These are phyloP conservation scores for Ancistrus triradiatus DNA, from an alignment of 2,113 vertebrate genomes.

Conservation along the genomic window DNA sequence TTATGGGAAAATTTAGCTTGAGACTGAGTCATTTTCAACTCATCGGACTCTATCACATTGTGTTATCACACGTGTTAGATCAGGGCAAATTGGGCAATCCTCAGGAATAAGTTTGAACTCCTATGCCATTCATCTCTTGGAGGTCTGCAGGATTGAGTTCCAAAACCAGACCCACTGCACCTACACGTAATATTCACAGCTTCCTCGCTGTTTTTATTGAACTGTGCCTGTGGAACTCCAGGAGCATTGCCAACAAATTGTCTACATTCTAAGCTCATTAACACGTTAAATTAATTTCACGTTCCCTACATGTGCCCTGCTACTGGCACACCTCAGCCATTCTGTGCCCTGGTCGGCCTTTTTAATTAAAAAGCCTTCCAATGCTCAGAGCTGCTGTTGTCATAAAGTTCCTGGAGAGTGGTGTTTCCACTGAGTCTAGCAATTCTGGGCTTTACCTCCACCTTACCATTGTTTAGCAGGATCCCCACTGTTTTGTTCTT, in stretches of 20 bases:
- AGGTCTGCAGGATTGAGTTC: too few relatives aligned
- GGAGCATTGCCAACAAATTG: neutral
- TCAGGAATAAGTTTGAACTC: neutral
- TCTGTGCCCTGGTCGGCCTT: neutral
- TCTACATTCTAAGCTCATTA: neutral
- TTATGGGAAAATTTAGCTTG: too few relatives aligned
- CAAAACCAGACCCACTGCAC: neutral
- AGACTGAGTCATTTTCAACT: too few relatives aligned
- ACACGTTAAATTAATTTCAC: neutral
- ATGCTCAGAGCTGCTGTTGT: conserved; percentile 9
- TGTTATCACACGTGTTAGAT: neutral
- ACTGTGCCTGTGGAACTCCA: neutral
- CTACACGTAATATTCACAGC: neutral
- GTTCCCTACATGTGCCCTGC: neutral
- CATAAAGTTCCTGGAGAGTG: neutral
- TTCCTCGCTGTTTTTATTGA: neutral
- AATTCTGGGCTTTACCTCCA: neutral
- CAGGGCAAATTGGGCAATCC: neutral
- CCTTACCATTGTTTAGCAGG: neutral
- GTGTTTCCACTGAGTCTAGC: neutral
- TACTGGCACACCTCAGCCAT: neutral
- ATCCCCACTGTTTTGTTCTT: neutral
- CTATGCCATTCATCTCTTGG: too few relatives aligned
- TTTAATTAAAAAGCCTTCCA: conserved; percentile 23
- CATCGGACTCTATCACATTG: too few relatives aligned